Evolutionary conservation across 2,797 vertebrate species (phyloP), one percentile per base, ranked within the genome.

Genomic region (Spinus pinus): DNA sequence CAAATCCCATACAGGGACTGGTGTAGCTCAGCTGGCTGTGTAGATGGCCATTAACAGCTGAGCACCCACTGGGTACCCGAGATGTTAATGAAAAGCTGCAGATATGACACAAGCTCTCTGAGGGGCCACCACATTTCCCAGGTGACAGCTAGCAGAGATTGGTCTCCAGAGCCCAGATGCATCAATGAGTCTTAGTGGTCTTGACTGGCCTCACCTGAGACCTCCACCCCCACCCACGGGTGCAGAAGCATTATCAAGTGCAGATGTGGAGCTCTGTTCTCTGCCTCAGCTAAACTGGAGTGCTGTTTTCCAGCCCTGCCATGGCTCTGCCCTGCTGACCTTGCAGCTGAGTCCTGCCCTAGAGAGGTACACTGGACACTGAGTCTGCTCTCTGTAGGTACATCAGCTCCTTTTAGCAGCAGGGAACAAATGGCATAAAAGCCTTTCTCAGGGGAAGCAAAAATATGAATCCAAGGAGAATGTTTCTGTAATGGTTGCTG

Each of bases 401-500:
- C 1, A 23, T 42, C 62, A 37, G 5, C 13, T 87, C 12, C 17
- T 79, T 88, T 67, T 21, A 71, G 41, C 28, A 79, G 49, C 1
- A 90, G 41, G 69, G 51, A 24, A 37, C 8, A 72, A 51, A 88
- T 14, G 9, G 28, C 5, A 8, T 49, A 35, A 83, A 88, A 41
- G 8, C 3, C 12, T 62, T 61, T 80, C 39, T 66, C n/a, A 50
- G 30, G 30, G 12, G 20, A 88, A 88, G 30, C 1, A 64, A 66
- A 71, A 66, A 12, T 17, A 66, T n/a, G 51, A 77, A 35, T 70
- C 18, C 9, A 42, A 69, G 51, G n/a, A 70, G 33, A 67, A 56
- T 1, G 4, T 66, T 70, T 35, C 11, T 0, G 0, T 62, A 23
- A 49, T 20, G 28, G 25, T 24, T 78, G 4, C 50, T 74, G 9